Conservation (phyloP, 2,113 vertebrate species). For the Gobius niger region DNA sequence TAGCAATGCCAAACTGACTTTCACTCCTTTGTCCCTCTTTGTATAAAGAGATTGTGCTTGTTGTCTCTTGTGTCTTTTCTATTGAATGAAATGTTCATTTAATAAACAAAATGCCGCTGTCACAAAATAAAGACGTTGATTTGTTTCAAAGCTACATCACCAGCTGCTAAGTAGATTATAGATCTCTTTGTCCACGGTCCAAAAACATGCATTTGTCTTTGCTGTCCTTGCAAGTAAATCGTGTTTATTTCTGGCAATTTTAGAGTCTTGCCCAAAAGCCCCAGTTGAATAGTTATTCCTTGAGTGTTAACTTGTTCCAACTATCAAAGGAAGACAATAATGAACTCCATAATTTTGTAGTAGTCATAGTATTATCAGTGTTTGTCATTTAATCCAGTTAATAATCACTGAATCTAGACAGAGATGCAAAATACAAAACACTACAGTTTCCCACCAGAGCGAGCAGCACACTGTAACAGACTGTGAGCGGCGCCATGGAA, state of each 20-base stretch:
- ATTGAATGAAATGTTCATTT: constrained; percentile 9
- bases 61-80: constrained; percentile 25
- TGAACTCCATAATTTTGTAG: too few relatives aligned
- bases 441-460: constrained; percentile 5
- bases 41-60: constrained; percentile 23
- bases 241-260: too few relatives aligned
- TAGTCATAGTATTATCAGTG: too few relatives aligned
- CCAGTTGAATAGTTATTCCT: too few relatives aligned
- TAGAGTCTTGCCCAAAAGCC: too few relatives aligned
- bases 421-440: background rate
- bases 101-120: constrained; percentile 3
- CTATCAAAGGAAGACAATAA: too few relatives aligned
- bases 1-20: constrained; percentile 3
- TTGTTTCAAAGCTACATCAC: background rate
- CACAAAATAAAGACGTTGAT: background rate
- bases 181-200: too few relatives aligned
- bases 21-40: constrained; percentile 4
- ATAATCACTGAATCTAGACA: background rate
- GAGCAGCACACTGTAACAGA: constrained; percentile 9
- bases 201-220: too few relatives aligned
- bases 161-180: too few relatives aligned
- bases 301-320: too few relatives aligned
- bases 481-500: constrained; percentile 28
- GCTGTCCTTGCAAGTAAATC: too few relatives aligned
- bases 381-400: too few relatives aligned